phyloP scores from a whole-genome alignment of 2,113 vertebrate genomes.

The Ochotona princeps region DNA sequence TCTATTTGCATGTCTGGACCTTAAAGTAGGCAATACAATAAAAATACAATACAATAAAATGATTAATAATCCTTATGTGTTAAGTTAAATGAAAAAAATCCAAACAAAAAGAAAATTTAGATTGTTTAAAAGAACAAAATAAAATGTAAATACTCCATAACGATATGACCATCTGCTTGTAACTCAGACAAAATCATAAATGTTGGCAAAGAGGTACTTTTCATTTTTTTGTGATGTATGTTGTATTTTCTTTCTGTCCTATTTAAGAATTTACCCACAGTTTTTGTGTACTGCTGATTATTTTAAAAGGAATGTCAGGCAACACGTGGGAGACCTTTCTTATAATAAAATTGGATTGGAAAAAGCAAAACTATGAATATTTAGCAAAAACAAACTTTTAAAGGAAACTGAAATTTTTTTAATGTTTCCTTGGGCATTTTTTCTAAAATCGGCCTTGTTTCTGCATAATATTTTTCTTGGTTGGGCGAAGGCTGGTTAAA shows the following conservation, averaged over 20 bases:
- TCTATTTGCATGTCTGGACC: not conserved
- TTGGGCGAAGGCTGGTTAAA: slow-evolving; percentile 77
- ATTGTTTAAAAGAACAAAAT: slow-evolving; percentile 20
- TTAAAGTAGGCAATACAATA: not conserved
- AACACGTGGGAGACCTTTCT: slow-evolving; percentile 75
- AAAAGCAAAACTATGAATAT: slow-evolving; percentile 81
- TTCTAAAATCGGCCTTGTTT: slow-evolving; percentile 78
- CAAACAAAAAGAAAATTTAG: not conserved
- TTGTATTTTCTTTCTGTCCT: slow-evolving; percentile 27
- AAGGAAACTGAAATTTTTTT: slow-evolving; percentile 71
- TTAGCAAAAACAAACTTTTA: slow-evolving; percentile 84
- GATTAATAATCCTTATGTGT: not conserved
- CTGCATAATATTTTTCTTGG: slow-evolving; percentile 77
- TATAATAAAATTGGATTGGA: slow-evolving; percentile 77
- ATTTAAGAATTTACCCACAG: slow-evolving; percentile 72
- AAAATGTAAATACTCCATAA: not conserved
- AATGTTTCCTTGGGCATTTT: slow-evolving; percentile 75
- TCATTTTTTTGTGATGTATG: not conserved
- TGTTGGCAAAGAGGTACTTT: slow-evolving; percentile 32
- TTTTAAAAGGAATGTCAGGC: slow-evolving; percentile 69
- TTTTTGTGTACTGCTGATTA: slow-evolving; percentile 60
- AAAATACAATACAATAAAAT: not conserved
- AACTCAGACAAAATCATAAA: not conserved
- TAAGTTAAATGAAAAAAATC: not conserved
- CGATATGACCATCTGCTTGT: slow-evolving; percentile 23